Evolutionary conservation across 2,113 vertebrate genomes (phyloP), one percentile per base, ranked within the genome.

Genomic region (Psettodes erumei): DNA sequence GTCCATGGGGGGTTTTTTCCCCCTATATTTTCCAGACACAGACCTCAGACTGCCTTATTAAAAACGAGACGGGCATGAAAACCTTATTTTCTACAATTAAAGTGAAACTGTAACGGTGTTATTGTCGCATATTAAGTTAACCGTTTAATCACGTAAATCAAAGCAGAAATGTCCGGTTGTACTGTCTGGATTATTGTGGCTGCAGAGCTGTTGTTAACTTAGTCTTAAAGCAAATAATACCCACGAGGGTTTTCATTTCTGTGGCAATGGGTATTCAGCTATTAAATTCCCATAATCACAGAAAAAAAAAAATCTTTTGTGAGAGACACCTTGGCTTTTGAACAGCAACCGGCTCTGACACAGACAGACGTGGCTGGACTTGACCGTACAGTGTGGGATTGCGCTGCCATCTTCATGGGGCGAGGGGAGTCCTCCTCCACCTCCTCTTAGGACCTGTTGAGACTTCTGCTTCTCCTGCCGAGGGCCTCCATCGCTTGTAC

Each of bases 351-450:
- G 45, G 3, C 6, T 56, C 7, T 7, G 33, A 58, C 10, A 19
- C 8, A 25, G 13, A 48, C 21, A 51, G 21, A 60, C 4, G 33
- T 5, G 5, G 43, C 11, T 71, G 32, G 63, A 75, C 59, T 8
- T 8, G 51, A 55, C 45, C 91, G 28, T 91, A 92, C 91, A 67
- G 90, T 74, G 80, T 90, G 87, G 75, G 91, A 70, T 32, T 81
- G 82, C 30, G 93, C 74, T 60, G 91, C 84, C 91, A 93, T 93
- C 86, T 88, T 92, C 82, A 90, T 81, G 61, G 65, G 77, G 84
- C n/a, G 28, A 91, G 93, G 56, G 87, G 94, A 91, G 92, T 94
- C 93, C 84, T 92, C 67, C 76, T 94, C 93, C 89, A 91, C 83
- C 84, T 95, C 94, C 82, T 94, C 93, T 91, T 94, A 87, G 27